Base-by-base conservation (phyloP, 1,140 invertebrate genomes). In the Potamilus streckersoni region DNA sequence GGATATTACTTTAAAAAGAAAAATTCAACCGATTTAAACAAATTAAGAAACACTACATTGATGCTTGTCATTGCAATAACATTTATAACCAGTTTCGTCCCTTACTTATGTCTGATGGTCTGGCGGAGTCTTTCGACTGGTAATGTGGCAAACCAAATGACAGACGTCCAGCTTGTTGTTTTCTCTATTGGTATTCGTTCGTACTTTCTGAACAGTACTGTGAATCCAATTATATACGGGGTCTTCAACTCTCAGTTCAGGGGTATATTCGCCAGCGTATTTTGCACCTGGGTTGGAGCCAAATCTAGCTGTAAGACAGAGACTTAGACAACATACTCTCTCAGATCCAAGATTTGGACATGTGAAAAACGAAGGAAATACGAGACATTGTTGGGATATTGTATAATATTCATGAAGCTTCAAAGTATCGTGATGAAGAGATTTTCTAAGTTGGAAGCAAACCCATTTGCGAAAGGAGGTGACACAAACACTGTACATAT, bases 151-250 rank as follows among this genome's bases (percentile, higher is more conserved):
- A 57, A 76, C 15, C 5, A 27, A 5, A 15, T 82, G 23, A 69
- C 74, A 2, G 66, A 78, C 15, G 20, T 59, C 19, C 68, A 69
- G 65, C 70, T 80, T n/a, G 76, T 83, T 14, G 78, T 74, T 15
- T 83, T 83, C 65, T 78, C 80, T 63, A 78, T 83, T 64, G 76
- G 76, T 2, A 20, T 31, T 31, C 27, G 27, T 31, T 31, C 27
- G 27, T 31, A 31, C 2, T 31, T 31, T 2, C 27, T 31, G 27
- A 31, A 31, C 27, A 31, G 27, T 31, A 31, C 27, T 31, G 3
- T 31, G 27, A 31, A 31, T 4, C 27, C 27, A 31, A 31, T 31
- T 2, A 31, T 31, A 2, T 31, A 31, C 27, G 27, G 27, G 27
- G 2, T 31, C 4, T 31, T 31, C 27, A 31, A 31, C 27, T 31